Percentiles rank a stretch among this genome's conserved stretches.
phyloP scores from a whole-genome alignment of 2,113 vertebrate genomes.

The Sinocyclocheilus grahami region DNA sequence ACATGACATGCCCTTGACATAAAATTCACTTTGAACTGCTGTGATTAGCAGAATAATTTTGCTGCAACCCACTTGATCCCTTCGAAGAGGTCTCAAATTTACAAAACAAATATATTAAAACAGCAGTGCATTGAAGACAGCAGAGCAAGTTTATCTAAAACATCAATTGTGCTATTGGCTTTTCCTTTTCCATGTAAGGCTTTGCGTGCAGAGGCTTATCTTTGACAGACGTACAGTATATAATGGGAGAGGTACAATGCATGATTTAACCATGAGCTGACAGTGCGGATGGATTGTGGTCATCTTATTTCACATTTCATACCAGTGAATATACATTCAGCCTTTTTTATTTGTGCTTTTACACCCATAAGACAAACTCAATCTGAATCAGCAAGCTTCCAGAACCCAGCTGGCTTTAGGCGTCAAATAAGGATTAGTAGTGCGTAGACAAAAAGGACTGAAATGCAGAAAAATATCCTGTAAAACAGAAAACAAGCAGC shows the following conservation, averaged over 20 bases:
- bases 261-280: not conserved
- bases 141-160: conserved; percentile 5
- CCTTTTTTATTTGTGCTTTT: conserved; percentile 45
- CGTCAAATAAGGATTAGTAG: conserved; percentile 23
- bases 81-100: not conserved
- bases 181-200: not conserved
- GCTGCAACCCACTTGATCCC: not conserved
- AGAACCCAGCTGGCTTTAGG: conserved; percentile 18
- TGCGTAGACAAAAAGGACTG: conserved; percentile 1
- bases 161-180: conserved; percentile 4
- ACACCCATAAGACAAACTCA: conserved; percentile 28
- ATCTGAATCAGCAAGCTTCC: conserved; percentile 27
- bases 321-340: conserved; percentile 24
- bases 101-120: conserved; percentile 13
- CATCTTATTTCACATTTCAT: conserved; percentile 43
- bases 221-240: not conserved
- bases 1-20: not conserved
- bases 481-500: conserved; percentile 22
- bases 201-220: conserved; percentile 11
- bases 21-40: conserved; percentile 27
- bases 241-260: not conserved
- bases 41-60: not conserved
- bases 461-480: conserved; percentile 19
- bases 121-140: conserved; percentile 32
- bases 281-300: conserved; percentile 19